Evolutionary conservation across 2,888 invertebrate genomes (phyloP), one percentile per base, ranked within the genome.

Genomic region (Tetropium fuscum): DNA sequence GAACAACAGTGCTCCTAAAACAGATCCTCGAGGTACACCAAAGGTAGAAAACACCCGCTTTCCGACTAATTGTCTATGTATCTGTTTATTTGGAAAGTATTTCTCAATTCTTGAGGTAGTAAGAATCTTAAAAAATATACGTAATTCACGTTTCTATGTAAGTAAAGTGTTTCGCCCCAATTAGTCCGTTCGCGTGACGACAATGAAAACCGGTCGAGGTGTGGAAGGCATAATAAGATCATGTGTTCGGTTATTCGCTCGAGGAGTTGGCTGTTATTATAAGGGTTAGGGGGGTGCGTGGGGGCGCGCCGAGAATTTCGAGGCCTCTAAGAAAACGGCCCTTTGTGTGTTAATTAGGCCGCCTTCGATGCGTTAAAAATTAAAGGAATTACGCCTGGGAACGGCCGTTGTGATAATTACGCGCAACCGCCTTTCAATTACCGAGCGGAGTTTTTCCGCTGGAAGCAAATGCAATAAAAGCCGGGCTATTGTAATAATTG

Each of bases 331-430:
- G 49, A 51, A 40, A 51, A 51, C 19, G 48, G 53, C 43, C 66
- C 63, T 68, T 67, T 69, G 67, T 68, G 63, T 68, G 65, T 65
- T 69, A 69, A 69, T 69, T 47, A 69, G 63, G 59, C 53, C 62
- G 62, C 62, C 58, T n/a, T 64, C 62, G 65, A 63, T 68, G 69
- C 63, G 67, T 69, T 65, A 67, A 68, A 69, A 67, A 64, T 68
- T 69, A 60, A 64, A 58, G 55, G 58, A 63, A 60, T 66, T 60
- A 58, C 44, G 64, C 63, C 63, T 64, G 62, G 58, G 65, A 63
- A 61, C 58, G 55, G 27, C 60, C 64, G 56, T 61, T 62, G 58
- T 58, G 34, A 63, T 59, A 62, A 62, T 64, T 62, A 62, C 60
- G 51, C 44, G 49, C 59, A 54, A 58, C 51, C 55, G 60, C 55